Base-by-base conservation (phyloP, 2,797 vertebrate species). In the Margarornis squamiger region DNA sequence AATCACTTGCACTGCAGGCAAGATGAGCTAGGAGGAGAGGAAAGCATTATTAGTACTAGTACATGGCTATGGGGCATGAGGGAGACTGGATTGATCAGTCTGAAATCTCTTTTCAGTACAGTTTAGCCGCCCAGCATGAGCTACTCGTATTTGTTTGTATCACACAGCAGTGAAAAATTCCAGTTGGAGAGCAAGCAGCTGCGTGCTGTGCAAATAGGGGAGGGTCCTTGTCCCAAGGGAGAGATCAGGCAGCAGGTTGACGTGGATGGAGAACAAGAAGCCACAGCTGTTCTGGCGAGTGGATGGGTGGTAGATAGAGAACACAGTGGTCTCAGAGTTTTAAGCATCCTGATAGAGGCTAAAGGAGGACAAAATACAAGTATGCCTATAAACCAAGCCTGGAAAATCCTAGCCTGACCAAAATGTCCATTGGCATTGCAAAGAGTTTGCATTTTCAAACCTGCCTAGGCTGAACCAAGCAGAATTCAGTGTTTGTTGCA, bases 141-240 rank as follows among this genome's bases (percentile, higher is more conserved):
- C 86, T 85, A 65, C 67, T 95, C 2, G 0, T 71, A 65, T 87
- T 66, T 95, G 70, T 93, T 95, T 95, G 94, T 92, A 41, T 93
- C 80, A 17, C 80, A 61, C 43, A 74, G 91, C 57, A 48, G 88
- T 90, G 88, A 90, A 94, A 88, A 96, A 90, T 92, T 92, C 88
- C 92, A 48, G 67, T 58, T 62, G 63, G 77, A 88, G 59, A 79
- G 67, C 86, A 90, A 78, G 88, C 21, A 3, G 46, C 2, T 0
- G 39, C 3, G 0, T 67, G 73, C 74, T 90, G 86, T 93, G 86
- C 74, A 52, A 82, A 82, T 26, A 82, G 55, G 65, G 43, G 67
- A 90, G 77, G 54, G 57, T 91, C 81, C 76, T 65, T 39, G 55
- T 93, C 80, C 86, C 80, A 43, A 4, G 66, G 86, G 63, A 73